Conservation (phyloP, 2,888 invertebrate genomes). For the Chrysopilus asiliformis region DNA sequence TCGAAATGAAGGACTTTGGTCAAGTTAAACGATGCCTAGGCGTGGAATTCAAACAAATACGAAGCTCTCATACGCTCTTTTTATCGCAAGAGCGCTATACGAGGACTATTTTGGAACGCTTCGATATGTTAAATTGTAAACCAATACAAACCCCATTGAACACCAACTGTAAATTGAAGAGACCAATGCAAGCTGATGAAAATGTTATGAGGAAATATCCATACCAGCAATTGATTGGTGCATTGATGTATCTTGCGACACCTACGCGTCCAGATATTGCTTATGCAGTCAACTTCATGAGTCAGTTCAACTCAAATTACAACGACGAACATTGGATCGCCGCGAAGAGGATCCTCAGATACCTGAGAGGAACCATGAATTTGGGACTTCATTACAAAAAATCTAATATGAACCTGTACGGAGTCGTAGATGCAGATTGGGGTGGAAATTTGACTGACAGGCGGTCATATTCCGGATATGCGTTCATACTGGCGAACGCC, state of each 20-base stretch:
- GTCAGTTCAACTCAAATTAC: too few species aligned
- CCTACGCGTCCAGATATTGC: too few species aligned
- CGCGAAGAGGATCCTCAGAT: too few species aligned
- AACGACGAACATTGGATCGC: too few species aligned
- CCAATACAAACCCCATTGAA: slow-evolving; percentile 11
- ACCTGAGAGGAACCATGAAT: too few species aligned
- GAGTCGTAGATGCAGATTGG: slow-evolving; percentile 8
- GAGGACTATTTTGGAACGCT: slow-evolving; percentile 12
- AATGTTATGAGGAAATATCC: too few species aligned
- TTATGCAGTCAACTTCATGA: too few species aligned
- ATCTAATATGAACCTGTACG: neutral
- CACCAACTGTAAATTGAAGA: slow-evolving; percentile 3
- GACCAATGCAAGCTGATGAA: too few species aligned
- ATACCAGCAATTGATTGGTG: too few species aligned
- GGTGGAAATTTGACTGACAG: slow-evolving; percentile 6
- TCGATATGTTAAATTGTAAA: slow-evolving; percentile 14
- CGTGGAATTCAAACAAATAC: slow-evolving; percentile 9
- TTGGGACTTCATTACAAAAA: too few species aligned
- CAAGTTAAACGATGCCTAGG: slow-evolving; percentile 11
- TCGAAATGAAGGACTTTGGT: slow-evolving; percentile 13
- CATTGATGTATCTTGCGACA: too few species aligned
- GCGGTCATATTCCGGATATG: slow-evolving; percentile 6
- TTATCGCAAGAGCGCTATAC: slow-evolving; percentile 14
- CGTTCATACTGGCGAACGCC: slow-evolving; percentile 6
- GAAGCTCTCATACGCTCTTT: slow-evolving; percentile 4